phyloP scores from a whole-genome alignment of 2,113 vertebrate species.

The Chamaea fasciata region DNA sequence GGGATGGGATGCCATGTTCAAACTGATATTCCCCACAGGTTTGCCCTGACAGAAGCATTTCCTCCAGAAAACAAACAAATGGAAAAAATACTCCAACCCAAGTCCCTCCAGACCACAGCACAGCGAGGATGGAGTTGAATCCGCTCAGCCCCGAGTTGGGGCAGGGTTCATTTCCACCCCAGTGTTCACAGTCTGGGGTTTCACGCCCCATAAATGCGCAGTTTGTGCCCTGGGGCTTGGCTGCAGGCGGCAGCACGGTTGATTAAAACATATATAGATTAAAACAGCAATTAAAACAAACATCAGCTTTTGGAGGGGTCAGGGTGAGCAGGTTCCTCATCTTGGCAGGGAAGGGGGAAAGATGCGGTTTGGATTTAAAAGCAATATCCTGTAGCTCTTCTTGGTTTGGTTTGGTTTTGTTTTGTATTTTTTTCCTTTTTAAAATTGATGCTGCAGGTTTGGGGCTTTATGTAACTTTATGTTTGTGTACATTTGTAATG shows the following conservation, averaged over 20 bases:
- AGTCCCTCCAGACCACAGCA: not conserved
- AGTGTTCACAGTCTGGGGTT: fast-evolving
- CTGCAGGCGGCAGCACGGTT: not conserved
- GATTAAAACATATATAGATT: not conserved
- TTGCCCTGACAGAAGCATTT: not conserved
- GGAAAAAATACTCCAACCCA: not conserved
- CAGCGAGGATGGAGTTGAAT: not conserved
- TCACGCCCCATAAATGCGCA: not conserved
- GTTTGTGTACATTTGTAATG: not conserved
- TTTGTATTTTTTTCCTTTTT: not conserved
- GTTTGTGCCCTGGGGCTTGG: fast-evolving
- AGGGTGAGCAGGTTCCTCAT: not conserved
- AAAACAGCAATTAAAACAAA: not conserved
- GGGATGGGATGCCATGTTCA: not conserved
- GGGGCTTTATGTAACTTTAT: not conserved
- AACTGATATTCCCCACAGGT: not conserved
- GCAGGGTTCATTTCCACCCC: not conserved
- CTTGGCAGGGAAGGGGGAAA: not conserved
- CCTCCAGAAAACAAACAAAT: not conserved
- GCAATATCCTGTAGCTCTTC: not conserved
- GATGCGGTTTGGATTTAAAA: not conserved
- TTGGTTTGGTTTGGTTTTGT: no score
- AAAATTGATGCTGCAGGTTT: fast-evolving
- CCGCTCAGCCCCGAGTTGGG: fast-evolving
- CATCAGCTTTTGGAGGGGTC: not conserved